These are phyloP conservation scores for Gobiocypris rarus DNA, from an alignment of 2,113 vertebrate species.

Conservation along the genomic window DNA sequence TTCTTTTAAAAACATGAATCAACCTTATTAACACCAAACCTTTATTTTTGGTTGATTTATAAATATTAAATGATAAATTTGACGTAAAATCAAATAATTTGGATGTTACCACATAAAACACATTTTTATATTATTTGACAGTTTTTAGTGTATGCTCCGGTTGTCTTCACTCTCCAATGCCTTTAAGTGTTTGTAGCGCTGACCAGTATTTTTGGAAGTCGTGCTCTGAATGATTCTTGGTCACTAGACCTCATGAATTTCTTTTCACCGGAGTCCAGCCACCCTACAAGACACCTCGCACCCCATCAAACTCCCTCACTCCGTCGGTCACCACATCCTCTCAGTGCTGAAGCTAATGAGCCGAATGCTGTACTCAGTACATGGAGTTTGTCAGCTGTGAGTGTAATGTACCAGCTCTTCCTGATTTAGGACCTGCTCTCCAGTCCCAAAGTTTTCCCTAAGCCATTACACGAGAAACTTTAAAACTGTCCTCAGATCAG, in stretches of 20 bases:
- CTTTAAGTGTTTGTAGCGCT: background rate
- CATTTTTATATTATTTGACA: no score
- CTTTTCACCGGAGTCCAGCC: background rate
- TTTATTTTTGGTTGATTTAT: no score
- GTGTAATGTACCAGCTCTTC: constrained; percentile 8
- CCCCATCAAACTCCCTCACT: constrained; percentile 8
- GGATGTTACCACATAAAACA: no score
- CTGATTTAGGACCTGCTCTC: constrained; percentile 14
- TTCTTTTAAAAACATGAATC: no score
- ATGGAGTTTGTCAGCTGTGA: constrained; percentile 28
- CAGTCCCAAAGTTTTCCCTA: background rate
- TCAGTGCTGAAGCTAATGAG: constrained; percentile 15
- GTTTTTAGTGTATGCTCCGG: no score
- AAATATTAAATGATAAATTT: no score
- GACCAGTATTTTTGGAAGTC: background rate
- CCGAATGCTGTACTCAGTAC: background rate
- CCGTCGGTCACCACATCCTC: background rate
- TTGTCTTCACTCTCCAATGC: background rate
- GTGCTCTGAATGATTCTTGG: background rate
- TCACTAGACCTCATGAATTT: constrained; percentile 10
- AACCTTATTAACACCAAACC: no score
- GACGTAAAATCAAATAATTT: no score
- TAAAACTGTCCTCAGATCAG: constrained; percentile 12
- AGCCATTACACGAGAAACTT: background rate
- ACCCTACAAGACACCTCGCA: background rate